Conservation (phyloP, 2,113 vertebrate species). For the Spheniscus mendiculus region DNA sequence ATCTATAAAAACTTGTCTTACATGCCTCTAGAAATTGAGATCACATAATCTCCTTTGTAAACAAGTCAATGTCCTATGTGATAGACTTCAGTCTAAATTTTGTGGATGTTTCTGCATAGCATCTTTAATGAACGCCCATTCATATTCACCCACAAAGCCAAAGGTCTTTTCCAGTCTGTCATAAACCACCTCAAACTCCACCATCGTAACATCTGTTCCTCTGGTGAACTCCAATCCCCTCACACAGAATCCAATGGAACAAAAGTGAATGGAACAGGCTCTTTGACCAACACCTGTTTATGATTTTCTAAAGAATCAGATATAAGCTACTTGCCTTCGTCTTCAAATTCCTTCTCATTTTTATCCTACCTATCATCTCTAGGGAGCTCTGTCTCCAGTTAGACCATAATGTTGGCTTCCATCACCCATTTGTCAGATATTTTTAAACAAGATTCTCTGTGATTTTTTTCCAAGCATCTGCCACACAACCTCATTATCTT, state of each 20-base stretch:
- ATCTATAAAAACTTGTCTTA: background rate
- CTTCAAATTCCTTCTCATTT: background rate
- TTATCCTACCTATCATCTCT: background rate
- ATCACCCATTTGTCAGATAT: constrained; percentile 39
- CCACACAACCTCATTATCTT: constrained; percentile 65
- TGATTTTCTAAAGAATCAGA: background rate
- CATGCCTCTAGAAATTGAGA: background rate
- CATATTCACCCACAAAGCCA: background rate
- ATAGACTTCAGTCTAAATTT: background rate
- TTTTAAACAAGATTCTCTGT: constrained; percentile 50
- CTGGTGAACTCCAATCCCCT: background rate
- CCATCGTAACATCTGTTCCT: background rate
- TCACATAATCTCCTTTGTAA: background rate
- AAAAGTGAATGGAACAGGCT: background rate
- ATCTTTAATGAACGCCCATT: background rate
- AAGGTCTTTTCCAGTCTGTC: background rate
- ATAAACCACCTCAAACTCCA: background rate
- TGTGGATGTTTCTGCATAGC: background rate
- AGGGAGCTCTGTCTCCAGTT: background rate
- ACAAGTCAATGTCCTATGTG: background rate
- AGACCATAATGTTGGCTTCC: background rate
- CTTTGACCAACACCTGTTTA: background rate
- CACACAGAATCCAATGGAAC: background rate
- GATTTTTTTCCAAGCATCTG: constrained; percentile 57
- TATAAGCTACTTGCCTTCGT: background rate